Conservation (phyloP, 1,140 invertebrate genomes). For the Limonius californicus region DNA sequence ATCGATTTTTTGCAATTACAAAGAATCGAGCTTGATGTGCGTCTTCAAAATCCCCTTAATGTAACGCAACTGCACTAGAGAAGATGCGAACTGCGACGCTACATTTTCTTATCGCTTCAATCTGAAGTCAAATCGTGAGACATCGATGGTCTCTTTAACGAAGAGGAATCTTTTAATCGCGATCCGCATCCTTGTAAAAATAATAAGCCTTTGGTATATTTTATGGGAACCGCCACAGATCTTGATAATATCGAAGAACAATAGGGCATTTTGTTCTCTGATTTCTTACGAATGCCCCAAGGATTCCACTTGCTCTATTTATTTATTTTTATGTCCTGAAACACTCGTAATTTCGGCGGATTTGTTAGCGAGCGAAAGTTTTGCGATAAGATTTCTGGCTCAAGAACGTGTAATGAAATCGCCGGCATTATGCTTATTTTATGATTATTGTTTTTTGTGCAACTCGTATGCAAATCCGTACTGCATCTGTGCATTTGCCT, state of each 20-base stretch:
- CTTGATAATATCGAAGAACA: slow-evolving; percentile 29
- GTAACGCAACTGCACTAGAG: slow-evolving; percentile 4
- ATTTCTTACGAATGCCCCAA: slow-evolving; percentile 22
- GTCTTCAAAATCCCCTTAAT: slow-evolving; percentile 1
- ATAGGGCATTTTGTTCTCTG: slow-evolving; percentile 31
- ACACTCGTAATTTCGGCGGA: slow-evolving; percentile 27
- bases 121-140: slow-evolving; percentile 32
- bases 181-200: slow-evolving; percentile 29
- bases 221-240: slow-evolving; percentile 29
- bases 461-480: slow-evolving; percentile 16
- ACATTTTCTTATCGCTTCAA: slow-evolving; percentile 29
- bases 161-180: slow-evolving; percentile 36
- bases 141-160: slow-evolving; percentile 35
- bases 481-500: too few species aligned
- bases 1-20: too few species aligned
- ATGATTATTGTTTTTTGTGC: slow-evolving; percentile 12
- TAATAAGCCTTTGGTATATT: slow-evolving; percentile 34
- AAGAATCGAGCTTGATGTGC: too few species aligned
- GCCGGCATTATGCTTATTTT: slow-evolving; percentile 17
- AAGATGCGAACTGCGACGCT: slow-evolving; percentile 31
- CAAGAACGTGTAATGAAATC: slow-evolving; percentile 24
- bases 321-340: slow-evolving; percentile 24
- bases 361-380: slow-evolving; percentile 31
- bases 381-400: slow-evolving; percentile 28
- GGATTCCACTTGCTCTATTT: slow-evolving; percentile 21